Evolutionary conservation across 2,888 invertebrate genomes (phyloP).

Genomic region (Busseola fusca): DNA sequence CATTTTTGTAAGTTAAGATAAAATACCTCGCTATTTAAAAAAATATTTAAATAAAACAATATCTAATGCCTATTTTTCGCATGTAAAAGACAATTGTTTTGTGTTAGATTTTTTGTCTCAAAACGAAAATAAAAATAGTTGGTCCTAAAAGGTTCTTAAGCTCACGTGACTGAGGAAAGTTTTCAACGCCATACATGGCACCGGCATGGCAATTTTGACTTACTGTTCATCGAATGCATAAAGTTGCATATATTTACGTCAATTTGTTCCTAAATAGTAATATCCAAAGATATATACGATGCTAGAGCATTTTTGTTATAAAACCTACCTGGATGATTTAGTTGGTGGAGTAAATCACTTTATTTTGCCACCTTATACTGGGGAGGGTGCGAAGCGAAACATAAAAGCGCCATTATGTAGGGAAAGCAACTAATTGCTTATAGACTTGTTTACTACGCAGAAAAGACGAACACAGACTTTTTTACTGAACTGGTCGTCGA

Average conservation of each 20-base stretch:
- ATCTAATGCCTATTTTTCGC: neutral
- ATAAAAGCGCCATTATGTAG: constrained; percentile 40
- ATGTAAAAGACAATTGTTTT: neutral
- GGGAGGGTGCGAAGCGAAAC: constrained; percentile 39
- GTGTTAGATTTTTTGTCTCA: too few relatives aligned
- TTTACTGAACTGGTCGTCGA: neutral
- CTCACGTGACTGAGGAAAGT: constrained; percentile 75
- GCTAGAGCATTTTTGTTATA: constrained; percentile 10
- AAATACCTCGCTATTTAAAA: neutral
- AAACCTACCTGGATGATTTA: neutral
- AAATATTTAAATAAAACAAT: constrained; percentile 3
- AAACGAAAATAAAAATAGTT: neutral
- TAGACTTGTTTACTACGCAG: constrained; percentile 30
- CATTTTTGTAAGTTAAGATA: constrained; percentile 5
- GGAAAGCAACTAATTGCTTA: constrained; percentile 33
- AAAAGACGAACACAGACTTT: neutral
- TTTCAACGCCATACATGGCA: constrained; percentile 78
- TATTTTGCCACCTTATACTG: constrained; percentile 49
- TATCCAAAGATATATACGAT: constrained; percentile 20
- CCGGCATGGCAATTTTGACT: constrained; percentile 69
- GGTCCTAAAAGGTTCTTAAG: constrained; percentile 66
- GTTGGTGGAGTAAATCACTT: constrained; percentile 34
- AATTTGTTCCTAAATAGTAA: constrained; percentile 10
- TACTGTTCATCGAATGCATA: constrained; percentile 67
- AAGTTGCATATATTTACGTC: constrained; percentile 66